phyloP scores from a whole-genome alignment of 92 coral and sea anemone species.

The Parazoanthus atlanticus region DNA sequence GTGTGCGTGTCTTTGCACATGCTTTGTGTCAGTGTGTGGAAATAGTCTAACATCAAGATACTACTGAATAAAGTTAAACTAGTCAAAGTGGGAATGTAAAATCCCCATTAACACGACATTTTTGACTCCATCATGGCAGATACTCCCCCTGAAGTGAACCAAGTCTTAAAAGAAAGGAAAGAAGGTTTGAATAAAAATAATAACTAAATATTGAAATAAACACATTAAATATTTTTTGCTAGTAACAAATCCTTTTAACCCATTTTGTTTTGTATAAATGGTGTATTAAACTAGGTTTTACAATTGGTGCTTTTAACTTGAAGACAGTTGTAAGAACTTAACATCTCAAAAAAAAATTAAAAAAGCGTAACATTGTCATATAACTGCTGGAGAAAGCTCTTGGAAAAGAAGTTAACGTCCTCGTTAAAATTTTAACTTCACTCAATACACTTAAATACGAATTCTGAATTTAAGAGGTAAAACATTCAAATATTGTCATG shows the following conservation, averaged over 20 bases:
- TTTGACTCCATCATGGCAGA: constrained; percentile 66
- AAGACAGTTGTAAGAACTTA: background rate
- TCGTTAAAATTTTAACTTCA: too few species aligned
- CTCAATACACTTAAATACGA: too few species aligned
- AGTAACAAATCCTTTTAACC: background rate
- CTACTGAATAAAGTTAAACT: background rate
- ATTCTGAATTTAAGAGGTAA: background rate
- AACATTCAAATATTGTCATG: too few species aligned
- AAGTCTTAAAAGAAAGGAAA: constrained; percentile 61
- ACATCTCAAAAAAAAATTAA: too few species aligned
- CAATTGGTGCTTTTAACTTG: background rate
- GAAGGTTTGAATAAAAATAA: constrained; percentile 76
- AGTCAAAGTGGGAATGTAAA: background rate
- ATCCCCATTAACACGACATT: constrained; percentile 17
- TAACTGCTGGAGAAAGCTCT: background rate
- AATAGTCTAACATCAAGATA: background rate
- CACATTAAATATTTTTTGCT: background rate
- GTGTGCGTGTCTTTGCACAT: background rate
- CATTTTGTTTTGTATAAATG: background rate
- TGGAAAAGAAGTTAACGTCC: too few species aligned
- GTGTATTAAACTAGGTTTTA: background rate
- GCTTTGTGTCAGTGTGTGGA: background rate
- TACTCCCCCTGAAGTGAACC: constrained; percentile 59
- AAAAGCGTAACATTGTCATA: too few species aligned
- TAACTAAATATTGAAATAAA: constrained; percentile 20